Conservation (phyloP, 2,888 invertebrate species). For the Cartodere bifasciata region DNA sequence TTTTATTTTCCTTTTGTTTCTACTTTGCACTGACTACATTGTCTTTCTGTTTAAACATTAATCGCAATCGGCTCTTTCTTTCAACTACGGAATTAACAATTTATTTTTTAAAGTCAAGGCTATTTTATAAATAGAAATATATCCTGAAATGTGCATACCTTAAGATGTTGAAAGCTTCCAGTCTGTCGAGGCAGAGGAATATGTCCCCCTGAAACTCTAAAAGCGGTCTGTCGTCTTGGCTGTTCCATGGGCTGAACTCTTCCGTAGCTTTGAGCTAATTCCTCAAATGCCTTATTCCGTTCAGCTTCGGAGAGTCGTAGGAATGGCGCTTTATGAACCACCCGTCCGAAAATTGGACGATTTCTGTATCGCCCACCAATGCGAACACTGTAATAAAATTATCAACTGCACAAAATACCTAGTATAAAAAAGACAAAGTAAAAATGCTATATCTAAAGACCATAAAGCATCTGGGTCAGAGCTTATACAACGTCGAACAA, state of each 20-base stretch:
- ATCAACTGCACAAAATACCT: no score
- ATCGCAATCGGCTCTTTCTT: no score
- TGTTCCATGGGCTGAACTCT: slow-evolving; percentile 30
- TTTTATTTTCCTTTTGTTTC: no score
- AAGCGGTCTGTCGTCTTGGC: slow-evolving; percentile 28
- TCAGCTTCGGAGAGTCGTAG: slow-evolving; percentile 33
- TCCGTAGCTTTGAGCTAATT: slow-evolving; percentile 39
- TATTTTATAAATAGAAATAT: slow-evolving; percentile 5
- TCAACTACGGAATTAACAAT: no score
- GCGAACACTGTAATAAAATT: slow-evolving; percentile 28
- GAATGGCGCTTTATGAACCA: slow-evolving; percentile 59
- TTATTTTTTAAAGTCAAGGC: no score
- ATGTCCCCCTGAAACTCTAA: slow-evolving; percentile 32
- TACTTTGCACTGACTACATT: no score
- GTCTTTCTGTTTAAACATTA: no score
- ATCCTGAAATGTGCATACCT: slow-evolving; percentile 31
- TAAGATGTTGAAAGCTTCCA: slow-evolving; percentile 58
- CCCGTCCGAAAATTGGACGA: slow-evolving; percentile 57
- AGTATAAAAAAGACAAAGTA: no score
- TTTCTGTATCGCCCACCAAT: slow-evolving; percentile 32
- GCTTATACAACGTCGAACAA: no score
- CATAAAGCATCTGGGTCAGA: no score
- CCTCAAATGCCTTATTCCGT: slow-evolving; percentile 39
- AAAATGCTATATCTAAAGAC: no score
- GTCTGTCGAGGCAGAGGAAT: slow-evolving; percentile 33